These are phyloP conservation scores for Megalurothrips usitatus DNA, from an alignment of 2,888 invertebrate species.

Conservation along the genomic window DNA sequence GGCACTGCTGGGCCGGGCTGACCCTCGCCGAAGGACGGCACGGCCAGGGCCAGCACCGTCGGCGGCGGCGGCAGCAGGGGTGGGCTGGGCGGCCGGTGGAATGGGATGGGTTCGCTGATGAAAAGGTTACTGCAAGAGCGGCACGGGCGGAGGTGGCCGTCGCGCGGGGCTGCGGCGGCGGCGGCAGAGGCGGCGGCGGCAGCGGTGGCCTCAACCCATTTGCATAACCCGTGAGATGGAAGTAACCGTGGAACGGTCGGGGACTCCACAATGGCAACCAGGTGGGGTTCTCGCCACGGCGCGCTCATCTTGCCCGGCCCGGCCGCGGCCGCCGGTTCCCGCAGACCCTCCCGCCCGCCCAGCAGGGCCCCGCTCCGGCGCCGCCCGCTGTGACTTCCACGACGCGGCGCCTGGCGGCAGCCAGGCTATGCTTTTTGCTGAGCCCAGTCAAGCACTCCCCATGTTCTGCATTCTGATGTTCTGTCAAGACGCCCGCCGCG, in stretches of 20 bases:
- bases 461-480: slow-evolving; percentile 6
- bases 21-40: not conserved
- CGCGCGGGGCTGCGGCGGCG: not conserved
- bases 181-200: not conserved
- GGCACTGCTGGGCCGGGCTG: not conserved
- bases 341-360: too few relatives aligned
- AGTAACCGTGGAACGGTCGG: slow-evolving; percentile 1
- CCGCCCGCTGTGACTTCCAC: too few relatives aligned
- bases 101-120: not conserved
- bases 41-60: not conserved
- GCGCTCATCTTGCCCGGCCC: too few relatives aligned
- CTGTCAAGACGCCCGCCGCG: not conserved
- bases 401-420: not conserved
- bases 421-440: not conserved
- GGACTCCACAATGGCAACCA: not conserved
- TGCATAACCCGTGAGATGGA: slow-evolving; percentile 4
- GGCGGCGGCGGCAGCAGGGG: not conserved
- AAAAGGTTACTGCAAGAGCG: not conserved
- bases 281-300: not conserved
- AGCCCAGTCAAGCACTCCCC: not conserved
- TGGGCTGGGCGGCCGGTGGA: not conserved
- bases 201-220: not conserved
- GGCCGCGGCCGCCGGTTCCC: too few relatives aligned
- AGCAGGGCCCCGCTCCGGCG: too few relatives aligned
- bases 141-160: not conserved